phyloP scores from a whole-genome alignment of 2,113 vertebrate genomes.

The Calypte anna region DNA sequence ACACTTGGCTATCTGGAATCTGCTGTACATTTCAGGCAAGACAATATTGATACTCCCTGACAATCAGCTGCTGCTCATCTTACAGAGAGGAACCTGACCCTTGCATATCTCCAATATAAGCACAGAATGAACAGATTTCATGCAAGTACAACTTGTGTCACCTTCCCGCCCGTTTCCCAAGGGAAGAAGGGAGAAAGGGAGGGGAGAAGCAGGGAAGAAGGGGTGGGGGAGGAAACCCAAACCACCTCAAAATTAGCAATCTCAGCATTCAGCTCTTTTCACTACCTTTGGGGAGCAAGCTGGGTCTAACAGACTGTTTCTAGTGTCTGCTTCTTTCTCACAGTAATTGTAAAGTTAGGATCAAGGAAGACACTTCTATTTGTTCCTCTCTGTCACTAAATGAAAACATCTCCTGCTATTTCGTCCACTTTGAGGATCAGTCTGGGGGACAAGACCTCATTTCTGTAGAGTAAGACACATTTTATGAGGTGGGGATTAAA shows the following conservation, averaged over 20 bases:
- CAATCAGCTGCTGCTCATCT: background rate
- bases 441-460: background rate
- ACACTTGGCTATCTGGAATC: background rate
- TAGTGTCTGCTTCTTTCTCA: background rate
- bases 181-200: fast-evolving
- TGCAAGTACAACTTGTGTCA: fast-evolving
- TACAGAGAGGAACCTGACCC: background rate
- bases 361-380: background rate
- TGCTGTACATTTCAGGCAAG: background rate
- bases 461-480: background rate
- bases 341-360: background rate
- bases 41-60: background rate
- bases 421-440: background rate
- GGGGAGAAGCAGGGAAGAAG: background rate
- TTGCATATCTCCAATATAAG: background rate
- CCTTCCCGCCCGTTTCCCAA: background rate
- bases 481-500: background rate
- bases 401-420: background rate
- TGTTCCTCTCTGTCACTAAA: background rate
- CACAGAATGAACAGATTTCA: background rate
- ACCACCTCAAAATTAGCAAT: too few species aligned
- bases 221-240: background rate
- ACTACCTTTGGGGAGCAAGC: background rate
- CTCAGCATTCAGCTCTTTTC: background rate
- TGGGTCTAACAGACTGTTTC: background rate